Base-by-base conservation (phyloP, 2,888 invertebrate genomes). In the Geotrupes spiniger region DNA sequence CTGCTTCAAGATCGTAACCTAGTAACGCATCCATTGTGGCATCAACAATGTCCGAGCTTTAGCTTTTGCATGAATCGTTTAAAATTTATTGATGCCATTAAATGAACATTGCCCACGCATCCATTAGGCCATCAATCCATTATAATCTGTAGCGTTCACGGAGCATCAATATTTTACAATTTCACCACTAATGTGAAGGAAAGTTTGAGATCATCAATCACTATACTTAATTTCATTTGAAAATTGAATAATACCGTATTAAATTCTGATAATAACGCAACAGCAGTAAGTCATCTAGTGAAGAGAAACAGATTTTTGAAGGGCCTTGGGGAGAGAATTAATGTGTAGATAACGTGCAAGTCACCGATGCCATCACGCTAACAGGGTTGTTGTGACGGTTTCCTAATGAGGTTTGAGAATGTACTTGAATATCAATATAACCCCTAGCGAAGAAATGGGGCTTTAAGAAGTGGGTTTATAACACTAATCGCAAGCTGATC, bases 151-250 rank as follows among this genome's bases (percentile, higher is more conserved):
- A 57, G 57, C 56, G 59, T 57, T 49, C 54, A 51, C 53, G 45
- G 48, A 54, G 54, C 56, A 54, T 52, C 55, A 54, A 61, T 61
- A 60, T 61, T 62, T 63, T 57, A 61, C 57, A 60, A 64, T 60
- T 62, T 51, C 54, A 49, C 21, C 21, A 21, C 21, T 21, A 21
- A 21, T n/a, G 21, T 21, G 21, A 6, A 21, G 21, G 21, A 21
- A 21, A 21, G 4, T 21, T 21, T 21, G 50, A 56, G 58, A 56
- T 60, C 67, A 69, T 69, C 69, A 67, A 69, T 69, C 69, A 69
- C 65, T 64, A 60, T 51, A 63, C 62, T 62, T 66, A 66, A 68
- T 66, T 68, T 63, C 63, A 63, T 65, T 65, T 62, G 52, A 59
- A 63, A 65, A 66, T 65, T 65, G 65, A 64, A 64, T 69, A 65